Evolutionary conservation across 1,140 invertebrate species (phyloP).

Genomic region (Procambarus virginalis): DNA sequence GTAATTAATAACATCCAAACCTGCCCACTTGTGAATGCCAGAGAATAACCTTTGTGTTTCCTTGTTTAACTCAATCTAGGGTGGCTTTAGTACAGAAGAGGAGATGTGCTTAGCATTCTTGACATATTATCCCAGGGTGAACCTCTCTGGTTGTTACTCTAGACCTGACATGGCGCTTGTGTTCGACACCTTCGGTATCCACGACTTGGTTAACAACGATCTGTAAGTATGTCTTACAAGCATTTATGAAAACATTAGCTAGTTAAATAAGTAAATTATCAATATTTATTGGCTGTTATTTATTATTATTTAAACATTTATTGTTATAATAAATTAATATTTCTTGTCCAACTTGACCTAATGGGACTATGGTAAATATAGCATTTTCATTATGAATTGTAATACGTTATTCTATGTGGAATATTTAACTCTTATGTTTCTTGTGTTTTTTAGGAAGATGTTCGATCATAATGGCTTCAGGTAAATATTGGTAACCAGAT

Average conservation of each 20-base stretch:
- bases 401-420: not conserved
- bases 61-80: slow-evolving; percentile 70
- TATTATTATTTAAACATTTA: not conserved
- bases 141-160: slow-evolving; percentile 81
- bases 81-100: slow-evolving; percentile 81
- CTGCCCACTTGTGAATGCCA: too few relatives aligned
- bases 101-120: slow-evolving; percentile 75
- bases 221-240: slow-evolving; percentile 24
- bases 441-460: not conserved
- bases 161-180: slow-evolving; percentile 81
- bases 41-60: too few relatives aligned
- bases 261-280: not conserved
- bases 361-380: not conserved
- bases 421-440: not conserved
- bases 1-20: too few relatives aligned
- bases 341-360: not conserved
- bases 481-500: not conserved
- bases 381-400: not conserved
- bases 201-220: slow-evolving; percentile 45
- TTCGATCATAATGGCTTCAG: not conserved
- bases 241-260: too few relatives aligned
- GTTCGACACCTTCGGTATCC: slow-evolving; percentile 79
- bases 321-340: not conserved
- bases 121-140: slow-evolving; percentile 83
- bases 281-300: not conserved